Evolutionary conservation across 2,113 vertebrate species (phyloP), one percentile per base, ranked within the genome.

Genomic region (Ictalurus punctatus): DNA sequence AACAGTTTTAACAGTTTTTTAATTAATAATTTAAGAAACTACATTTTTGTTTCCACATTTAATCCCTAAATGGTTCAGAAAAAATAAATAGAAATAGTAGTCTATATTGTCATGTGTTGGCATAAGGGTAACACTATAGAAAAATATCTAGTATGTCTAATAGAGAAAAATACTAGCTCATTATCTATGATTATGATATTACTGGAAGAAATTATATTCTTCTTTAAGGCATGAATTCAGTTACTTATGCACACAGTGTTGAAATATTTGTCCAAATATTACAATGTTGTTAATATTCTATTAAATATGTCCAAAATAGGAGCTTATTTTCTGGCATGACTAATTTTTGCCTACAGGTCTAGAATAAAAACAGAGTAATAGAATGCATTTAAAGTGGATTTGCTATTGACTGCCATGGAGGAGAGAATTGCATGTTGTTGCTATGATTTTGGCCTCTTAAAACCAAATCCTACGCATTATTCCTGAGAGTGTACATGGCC

Each of bases 391-490:
- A 27, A 82, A 58, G 54, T 58, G 54, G 6, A 82, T n/a, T 30
- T 82, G 54, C 27, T 30, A 19, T 58, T 37, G 3, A 17, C 34
- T 63, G 8, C 48, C 27, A 73, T 25, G 48, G 48, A 85, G 65
- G 52, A 52, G 67, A 73, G 52, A n/a, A 73, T 73, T 71, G 67
- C 84, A 73, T 85, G 65, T n/a, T 58, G 54, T 79, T 78, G 56
- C 85, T 58, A 63, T 86, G 85, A 74, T 86, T 86, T 61, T 78
- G 40, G 23, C 52, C 56, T 76, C 65, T 48, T 71, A 59, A 79
- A 48, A n/a, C 76, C 40, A 86, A 76, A 74, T 83, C 74, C 76
- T 80, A 87, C 76, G 48, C 83, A 85, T 83, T 40, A 54, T 81
- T 37, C 13, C 61, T 63, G 56, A 67, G 73, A 54, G 23, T 44